A percentile compares a stretch with the other conserved stretches of the same genome.
Conservation (phyloP, 2,113 vertebrate species). For the Perccottus glenii region DNA sequence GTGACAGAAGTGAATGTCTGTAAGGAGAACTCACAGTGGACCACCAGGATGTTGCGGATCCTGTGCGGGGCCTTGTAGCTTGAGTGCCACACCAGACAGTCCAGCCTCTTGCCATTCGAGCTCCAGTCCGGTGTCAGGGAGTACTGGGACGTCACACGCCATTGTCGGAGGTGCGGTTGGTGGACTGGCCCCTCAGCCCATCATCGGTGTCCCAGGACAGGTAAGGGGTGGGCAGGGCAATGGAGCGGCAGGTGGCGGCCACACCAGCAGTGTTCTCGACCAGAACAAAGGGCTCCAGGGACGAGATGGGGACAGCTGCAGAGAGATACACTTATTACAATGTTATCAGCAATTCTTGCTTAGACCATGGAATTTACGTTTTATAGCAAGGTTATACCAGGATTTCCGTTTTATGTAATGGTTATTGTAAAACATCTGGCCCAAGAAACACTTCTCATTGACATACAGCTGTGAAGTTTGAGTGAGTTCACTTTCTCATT, state of each 20-base stretch:
- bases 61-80: conserved; percentile 65
- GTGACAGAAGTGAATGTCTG: not conserved
- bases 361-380: too few species aligned
- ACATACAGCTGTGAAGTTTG: too few species aligned
- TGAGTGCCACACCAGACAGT: conserved; percentile 88
- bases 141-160: conserved; percentile 81
- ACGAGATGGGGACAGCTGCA: conserved; percentile 64
- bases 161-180: conserved; percentile 72
- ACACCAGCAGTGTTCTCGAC: conserved; percentile 79
- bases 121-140: conserved; percentile 84
- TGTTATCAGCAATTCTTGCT: too few species aligned
- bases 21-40: conserved; percentile 75
- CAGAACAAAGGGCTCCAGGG: conserved; percentile 66
- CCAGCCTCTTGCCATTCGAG: conserved; percentile 87
- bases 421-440: too few species aligned
- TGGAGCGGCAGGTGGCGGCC: conserved; percentile 86
- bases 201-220: conserved; percentile 89
- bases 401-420: too few species aligned
- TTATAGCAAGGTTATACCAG: too few species aligned
- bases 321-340: not conserved
- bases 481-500: too few species aligned
- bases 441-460: too few species aligned
- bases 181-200: conserved; percentile 76
- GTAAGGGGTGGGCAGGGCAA: conserved; percentile 81
- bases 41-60: conserved; percentile 77